Percentiles rank a stretch among this genome's conserved stretches.
These are phyloP conservation scores for Zosterops borbonicus DNA, from an alignment of 2,113 vertebrate genomes.

Conservation along the genomic window DNA sequence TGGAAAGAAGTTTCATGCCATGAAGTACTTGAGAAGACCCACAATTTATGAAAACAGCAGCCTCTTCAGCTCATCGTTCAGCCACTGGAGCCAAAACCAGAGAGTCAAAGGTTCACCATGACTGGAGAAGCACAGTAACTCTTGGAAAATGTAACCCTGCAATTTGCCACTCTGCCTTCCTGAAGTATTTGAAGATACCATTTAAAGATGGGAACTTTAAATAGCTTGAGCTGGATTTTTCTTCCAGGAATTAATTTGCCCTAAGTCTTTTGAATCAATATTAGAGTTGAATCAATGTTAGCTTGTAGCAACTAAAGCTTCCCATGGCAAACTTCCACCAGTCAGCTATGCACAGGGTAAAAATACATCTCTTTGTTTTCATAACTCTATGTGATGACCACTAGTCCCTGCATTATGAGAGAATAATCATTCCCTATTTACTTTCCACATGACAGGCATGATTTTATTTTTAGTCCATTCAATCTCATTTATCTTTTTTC, in stretches of 20 bases:
- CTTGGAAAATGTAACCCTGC: background rate
- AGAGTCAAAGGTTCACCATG: background rate
- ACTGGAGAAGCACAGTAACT: background rate
- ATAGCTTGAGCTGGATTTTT: background rate
- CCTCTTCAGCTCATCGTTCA: background rate
- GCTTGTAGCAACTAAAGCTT: background rate
- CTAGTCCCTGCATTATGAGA: background rate
- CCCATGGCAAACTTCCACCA: constrained; percentile 21
- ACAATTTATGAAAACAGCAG: background rate
- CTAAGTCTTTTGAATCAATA: background rate
- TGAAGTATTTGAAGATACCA: background rate
- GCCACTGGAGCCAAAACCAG: background rate
- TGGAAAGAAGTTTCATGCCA: background rate
- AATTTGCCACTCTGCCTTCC: background rate
- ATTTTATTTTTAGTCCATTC: constrained; percentile 47
- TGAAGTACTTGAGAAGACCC: background rate
- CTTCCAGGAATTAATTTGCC: constrained; percentile 3
- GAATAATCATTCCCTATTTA: constrained; percentile 45
- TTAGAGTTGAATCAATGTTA: background rate
- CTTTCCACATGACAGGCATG: constrained; percentile 9
- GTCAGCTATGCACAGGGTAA: background rate
- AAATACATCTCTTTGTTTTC: constrained; percentile 53
- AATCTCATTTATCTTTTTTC: constrained; percentile 26
- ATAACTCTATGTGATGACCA: constrained; percentile 9
- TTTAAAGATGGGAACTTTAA: background rate